Conservation (phyloP, 2,113 vertebrate species). For the Rhea americana region DNA sequence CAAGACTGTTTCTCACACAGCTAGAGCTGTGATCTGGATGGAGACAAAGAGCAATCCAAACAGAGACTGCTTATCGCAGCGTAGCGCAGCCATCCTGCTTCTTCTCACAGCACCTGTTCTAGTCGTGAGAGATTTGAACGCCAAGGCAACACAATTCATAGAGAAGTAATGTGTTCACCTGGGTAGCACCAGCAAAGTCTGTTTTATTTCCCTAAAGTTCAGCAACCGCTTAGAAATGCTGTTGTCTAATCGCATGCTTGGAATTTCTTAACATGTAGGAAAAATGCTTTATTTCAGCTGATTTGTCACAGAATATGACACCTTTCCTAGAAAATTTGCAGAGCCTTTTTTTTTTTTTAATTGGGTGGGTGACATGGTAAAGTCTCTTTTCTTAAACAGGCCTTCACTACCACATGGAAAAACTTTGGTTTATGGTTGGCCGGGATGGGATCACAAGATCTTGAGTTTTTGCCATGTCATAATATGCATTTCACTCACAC, state of each 20-base stretch:
- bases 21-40: background rate
- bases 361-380: background rate
- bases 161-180: background rate
- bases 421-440: background rate
- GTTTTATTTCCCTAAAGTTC: background rate
- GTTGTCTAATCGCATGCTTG: background rate
- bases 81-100: background rate
- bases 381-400: background rate
- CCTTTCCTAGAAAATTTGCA: background rate
- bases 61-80: background rate
- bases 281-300: background rate
- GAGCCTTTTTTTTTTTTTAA: background rate
- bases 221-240: background rate
- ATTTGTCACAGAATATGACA: background rate
- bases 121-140: background rate
- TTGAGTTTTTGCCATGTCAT: background rate
- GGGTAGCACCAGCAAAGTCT: background rate
- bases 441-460: background rate
- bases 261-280: background rate
- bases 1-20: background rate
- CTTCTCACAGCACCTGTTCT: background rate
- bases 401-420: background rate
- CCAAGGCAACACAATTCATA: background rate
- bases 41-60: background rate
- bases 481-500: background rate